phyloP scores from a whole-genome alignment of 1,140 invertebrate species.

The Belonocnema kinseyi region DNA sequence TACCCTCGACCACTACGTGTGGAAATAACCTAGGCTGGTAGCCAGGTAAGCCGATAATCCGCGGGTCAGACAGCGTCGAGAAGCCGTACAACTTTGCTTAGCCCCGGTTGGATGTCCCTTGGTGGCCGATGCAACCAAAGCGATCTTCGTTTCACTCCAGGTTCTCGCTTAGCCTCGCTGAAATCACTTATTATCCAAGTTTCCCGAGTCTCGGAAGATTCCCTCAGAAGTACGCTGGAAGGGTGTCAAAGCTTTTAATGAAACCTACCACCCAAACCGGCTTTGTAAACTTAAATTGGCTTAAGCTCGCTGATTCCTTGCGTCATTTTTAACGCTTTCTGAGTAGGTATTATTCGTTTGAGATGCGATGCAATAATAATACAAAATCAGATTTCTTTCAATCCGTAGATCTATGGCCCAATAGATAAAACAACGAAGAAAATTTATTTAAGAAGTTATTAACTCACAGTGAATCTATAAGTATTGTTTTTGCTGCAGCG shows the following conservation, averaged over 20 bases:
- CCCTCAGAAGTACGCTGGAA: background rate
- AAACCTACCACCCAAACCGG: background rate
- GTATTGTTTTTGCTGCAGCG: too few species aligned
- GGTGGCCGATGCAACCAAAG: slow-evolving; percentile 42
- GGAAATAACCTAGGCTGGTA: slow-evolving; percentile 64
- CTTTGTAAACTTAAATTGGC: background rate
- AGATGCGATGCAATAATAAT: too few species aligned
- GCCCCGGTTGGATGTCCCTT: slow-evolving; percentile 43
- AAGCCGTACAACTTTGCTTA: slow-evolving; percentile 71
- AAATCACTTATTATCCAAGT: slow-evolving; percentile 34
- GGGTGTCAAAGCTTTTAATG: background rate
- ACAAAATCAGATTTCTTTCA: too few species aligned
- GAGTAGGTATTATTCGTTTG: too few species aligned
- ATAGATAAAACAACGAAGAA: too few species aligned
- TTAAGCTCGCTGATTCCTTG: too few species aligned
- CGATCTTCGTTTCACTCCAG: slow-evolving; percentile 48
- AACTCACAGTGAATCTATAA: too few species aligned
- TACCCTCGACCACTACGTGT: slow-evolving; percentile 48
- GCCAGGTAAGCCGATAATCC: slow-evolving; percentile 72
- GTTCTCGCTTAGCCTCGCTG: slow-evolving; percentile 40
- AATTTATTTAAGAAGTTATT: too few species aligned
- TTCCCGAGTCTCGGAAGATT: background rate
- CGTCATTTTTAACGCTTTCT: too few species aligned
- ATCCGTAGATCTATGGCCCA: too few species aligned
- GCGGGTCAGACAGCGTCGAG: slow-evolving; percentile 72